Percentiles rank a stretch among this genome's conserved stretches.
These are phyloP conservation scores for Syritta pipiens DNA, from an alignment of 2,888 invertebrate species.

Conservation along the genomic window DNA sequence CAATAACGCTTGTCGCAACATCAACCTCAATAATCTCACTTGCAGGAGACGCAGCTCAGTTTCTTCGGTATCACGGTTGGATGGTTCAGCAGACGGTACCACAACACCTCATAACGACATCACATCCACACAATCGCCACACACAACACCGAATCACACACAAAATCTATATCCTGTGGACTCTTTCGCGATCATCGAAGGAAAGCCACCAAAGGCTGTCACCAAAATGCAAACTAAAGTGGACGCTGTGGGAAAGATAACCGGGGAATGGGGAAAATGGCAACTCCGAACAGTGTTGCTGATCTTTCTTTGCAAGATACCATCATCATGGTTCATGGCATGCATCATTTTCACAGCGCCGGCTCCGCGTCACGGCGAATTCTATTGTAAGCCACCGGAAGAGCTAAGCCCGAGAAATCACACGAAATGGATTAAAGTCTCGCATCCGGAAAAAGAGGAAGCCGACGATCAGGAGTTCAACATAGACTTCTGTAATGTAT, in stretches of 20 bases:
- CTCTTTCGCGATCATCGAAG: conserved; percentile 75
- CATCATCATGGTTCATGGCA: conserved; percentile 81
- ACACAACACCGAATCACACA: conserved; percentile 70
- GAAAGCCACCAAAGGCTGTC: conserved; percentile 72
- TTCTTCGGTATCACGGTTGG: conserved; percentile 42
- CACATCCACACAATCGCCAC: conserved; percentile 48
- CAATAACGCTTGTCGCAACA: conserved; percentile 31
- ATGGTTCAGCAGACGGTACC: conserved; percentile 46
- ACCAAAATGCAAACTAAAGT: conserved; percentile 77
- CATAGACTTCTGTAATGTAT: conserved; percentile 79
- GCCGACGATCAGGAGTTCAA: conserved; percentile 77
- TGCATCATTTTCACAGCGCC: conserved; percentile 80
- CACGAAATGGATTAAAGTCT: conserved; percentile 78
- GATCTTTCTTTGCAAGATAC: conserved; percentile 79
- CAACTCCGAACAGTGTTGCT: conserved; percentile 79
- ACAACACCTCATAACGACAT: conserved; percentile 34
- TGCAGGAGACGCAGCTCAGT: conserved; percentile 73
- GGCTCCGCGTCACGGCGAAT: conserved; percentile 78
- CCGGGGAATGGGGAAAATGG: conserved; percentile 80
- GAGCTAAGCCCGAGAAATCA: conserved; percentile 75
- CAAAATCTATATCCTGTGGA: conserved; percentile 75
- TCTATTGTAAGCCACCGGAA: conserved; percentile 79
- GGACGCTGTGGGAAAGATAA: conserved; percentile 79
- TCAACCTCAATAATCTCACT: conserved; percentile 34
- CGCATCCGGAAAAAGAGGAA: conserved; percentile 79